Percentiles rank a stretch among this genome's conserved stretches.
These are phyloP conservation scores for Aporrectodea caliginosa DNA, from an alignment of 1,140 invertebrate genomes.

Conservation along the genomic window DNA sequence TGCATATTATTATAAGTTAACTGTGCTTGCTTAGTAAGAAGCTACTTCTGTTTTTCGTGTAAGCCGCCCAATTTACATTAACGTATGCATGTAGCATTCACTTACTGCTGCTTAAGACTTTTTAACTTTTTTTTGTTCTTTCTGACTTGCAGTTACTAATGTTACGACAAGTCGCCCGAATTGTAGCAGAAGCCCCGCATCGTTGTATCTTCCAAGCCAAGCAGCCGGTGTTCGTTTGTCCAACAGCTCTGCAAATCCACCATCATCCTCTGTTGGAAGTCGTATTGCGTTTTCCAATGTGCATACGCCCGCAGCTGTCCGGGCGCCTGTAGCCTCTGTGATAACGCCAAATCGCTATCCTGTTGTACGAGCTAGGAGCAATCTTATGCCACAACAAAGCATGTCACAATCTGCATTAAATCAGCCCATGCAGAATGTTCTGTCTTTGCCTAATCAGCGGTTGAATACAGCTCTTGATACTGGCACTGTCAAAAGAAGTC, in stretches of 20 bases:
- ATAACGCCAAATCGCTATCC: too few relatives aligned
- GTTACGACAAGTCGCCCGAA: not conserved
- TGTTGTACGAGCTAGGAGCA: not conserved
- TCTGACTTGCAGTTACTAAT: not conserved
- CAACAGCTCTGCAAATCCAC: not conserved
- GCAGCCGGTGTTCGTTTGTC: not conserved
- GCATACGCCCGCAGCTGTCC: too few relatives aligned
- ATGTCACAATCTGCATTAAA: not conserved
- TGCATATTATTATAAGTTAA: too few relatives aligned
- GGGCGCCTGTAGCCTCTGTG: too few relatives aligned
- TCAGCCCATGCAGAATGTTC: not conserved
- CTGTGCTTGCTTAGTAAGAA: too few relatives aligned
- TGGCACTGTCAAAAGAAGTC: not conserved
- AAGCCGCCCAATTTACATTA: too few relatives aligned
- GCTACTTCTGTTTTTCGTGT: too few relatives aligned
- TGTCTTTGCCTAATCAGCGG: not conserved
- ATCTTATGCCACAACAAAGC: not conserved
- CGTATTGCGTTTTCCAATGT: too few relatives aligned
- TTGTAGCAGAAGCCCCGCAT: not conserved
- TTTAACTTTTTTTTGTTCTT: too few relatives aligned
- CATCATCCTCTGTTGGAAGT: not conserved
- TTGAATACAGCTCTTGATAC: not conserved
- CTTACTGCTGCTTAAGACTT: too few relatives aligned
- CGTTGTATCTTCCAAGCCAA: not conserved
- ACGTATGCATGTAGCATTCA: too few relatives aligned